A percentile compares a stretch with the other conserved stretches of the same genome.
Evolutionary conservation across 2,888 invertebrate species (phyloP).

Genomic region (Anodontia alba): DNA sequence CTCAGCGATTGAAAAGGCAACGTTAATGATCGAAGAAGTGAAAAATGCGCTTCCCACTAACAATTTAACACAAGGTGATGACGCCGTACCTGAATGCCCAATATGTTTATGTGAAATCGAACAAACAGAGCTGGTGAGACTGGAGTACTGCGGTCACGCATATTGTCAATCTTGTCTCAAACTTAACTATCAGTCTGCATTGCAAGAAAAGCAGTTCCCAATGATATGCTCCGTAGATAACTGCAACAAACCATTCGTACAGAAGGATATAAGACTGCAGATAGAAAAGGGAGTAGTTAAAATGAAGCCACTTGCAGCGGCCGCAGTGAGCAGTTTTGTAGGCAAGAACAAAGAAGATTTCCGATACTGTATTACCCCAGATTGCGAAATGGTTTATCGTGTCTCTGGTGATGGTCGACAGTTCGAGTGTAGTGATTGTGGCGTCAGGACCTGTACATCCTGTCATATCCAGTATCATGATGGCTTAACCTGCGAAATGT

Average conservation of each 20-base stretch:
- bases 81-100: constrained; percentile 68
- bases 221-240: constrained; percentile 70
- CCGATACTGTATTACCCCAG: constrained; percentile 76
- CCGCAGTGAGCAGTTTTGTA: constrained; percentile 70
- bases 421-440: constrained; percentile 71
- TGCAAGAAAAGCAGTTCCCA: constrained; percentile 70
- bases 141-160: constrained; percentile 80
- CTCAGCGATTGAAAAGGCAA: constrained; percentile 52
- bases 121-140: constrained; percentile 63
- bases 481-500: constrained; percentile 75
- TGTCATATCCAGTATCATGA: constrained; percentile 76
- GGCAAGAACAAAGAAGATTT: constrained; percentile 56
- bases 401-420: constrained; percentile 52
- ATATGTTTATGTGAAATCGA: constrained; percentile 77
- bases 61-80: background rate
- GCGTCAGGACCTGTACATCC: constrained; percentile 67
- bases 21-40: constrained; percentile 38
- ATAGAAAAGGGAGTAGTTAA: constrained; percentile 47
- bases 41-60: background rate
- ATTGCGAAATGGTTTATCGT: constrained; percentile 78
- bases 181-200: constrained; percentile 58
- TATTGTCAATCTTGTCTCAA: constrained; percentile 77
- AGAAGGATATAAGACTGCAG: constrained; percentile 63
- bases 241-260: constrained; percentile 68
- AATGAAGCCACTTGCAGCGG: constrained; percentile 44